These are phyloP conservation scores for Laticauda laticaudata DNA, from an alignment of 2,113 vertebrate genomes.

Conservation along the genomic window DNA sequence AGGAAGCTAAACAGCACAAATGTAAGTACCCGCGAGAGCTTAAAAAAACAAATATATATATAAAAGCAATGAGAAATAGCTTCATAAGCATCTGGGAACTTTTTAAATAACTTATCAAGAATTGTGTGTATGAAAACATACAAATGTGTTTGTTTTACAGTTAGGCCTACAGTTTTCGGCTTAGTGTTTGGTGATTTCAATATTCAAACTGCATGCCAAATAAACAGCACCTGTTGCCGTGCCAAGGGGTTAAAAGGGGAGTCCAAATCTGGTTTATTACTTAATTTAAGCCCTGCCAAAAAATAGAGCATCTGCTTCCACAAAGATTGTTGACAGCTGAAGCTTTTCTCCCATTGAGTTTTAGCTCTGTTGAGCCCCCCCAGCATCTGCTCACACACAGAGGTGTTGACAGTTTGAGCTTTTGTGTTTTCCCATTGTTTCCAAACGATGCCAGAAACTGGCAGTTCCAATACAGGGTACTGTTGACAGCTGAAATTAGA, in stretches of 20 bases:
- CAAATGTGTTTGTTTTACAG: constrained; percentile 3
- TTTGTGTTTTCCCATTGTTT: constrained; percentile 57
- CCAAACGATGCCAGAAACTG: constrained; percentile 53
- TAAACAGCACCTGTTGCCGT: constrained; percentile 2
- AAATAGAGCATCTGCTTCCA: constrained; percentile 56
- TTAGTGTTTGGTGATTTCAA: constrained; percentile 8
- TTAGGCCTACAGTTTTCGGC: constrained; percentile 7
- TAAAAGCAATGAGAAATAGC: background rate
- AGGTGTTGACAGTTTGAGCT: constrained; percentile 64
- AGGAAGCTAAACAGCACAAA: no score
- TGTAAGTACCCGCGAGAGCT: no score
- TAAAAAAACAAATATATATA: background rate
- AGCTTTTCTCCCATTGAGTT: constrained; percentile 57
- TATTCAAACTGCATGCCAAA: background rate
- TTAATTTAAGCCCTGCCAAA: constrained; percentile 51
- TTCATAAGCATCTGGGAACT: background rate
- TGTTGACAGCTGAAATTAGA: constrained; percentile 56
- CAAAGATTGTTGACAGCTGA: constrained; percentile 60
- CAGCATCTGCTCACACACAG: constrained; percentile 59
- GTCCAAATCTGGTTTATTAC: constrained; percentile 23
- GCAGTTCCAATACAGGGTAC: constrained; percentile 48
- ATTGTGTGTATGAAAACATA: constrained; percentile 10
- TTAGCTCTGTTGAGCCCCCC: constrained; percentile 57
- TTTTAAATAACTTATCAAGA: background rate
- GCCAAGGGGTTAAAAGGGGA: background rate